These are phyloP conservation scores for Aphis craccivora DNA, from an alignment of 1,140 invertebrate species.

Conservation along the genomic window DNA sequence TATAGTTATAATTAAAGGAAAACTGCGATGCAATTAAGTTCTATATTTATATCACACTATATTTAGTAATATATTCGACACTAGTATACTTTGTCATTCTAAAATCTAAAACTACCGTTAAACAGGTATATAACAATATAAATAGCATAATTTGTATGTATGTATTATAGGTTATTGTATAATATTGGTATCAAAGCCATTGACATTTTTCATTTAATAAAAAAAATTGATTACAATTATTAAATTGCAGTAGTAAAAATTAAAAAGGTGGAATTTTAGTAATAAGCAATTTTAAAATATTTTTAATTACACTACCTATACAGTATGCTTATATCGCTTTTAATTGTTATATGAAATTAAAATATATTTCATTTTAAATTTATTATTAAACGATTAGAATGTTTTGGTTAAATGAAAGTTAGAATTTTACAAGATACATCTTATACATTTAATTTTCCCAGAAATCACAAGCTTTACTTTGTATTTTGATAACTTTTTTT, in stretches of 20 bases:
- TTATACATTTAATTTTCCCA: not conserved
- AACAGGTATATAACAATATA: too few relatives aligned
- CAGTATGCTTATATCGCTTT: not conserved
- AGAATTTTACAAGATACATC: not conserved
- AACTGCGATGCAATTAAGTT: not conserved
- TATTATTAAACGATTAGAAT: not conserved
- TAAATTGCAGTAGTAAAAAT: not conserved
- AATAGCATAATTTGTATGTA: too few relatives aligned
- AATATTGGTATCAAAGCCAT: not conserved
- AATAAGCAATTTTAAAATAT: not conserved
- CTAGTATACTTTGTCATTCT: not conserved
- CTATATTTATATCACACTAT: not conserved
- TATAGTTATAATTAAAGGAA: not conserved
- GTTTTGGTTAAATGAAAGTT: not conserved
- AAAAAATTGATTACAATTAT: too few relatives aligned
- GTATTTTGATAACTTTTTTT: too few relatives aligned
- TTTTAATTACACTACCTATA: too few relatives aligned
- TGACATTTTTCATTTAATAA: not conserved
- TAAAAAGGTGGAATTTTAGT: not conserved
- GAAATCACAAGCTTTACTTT: not conserved
- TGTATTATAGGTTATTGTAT: not conserved
- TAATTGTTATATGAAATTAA: not conserved
- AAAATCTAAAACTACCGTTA: not conserved
- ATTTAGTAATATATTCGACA: not conserved
- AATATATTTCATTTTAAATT: not conserved